Evolutionary conservation across 2,888 invertebrate species (phyloP), one percentile per base, ranked within the genome.

Genomic region (Alsophila aescularia): DNA sequence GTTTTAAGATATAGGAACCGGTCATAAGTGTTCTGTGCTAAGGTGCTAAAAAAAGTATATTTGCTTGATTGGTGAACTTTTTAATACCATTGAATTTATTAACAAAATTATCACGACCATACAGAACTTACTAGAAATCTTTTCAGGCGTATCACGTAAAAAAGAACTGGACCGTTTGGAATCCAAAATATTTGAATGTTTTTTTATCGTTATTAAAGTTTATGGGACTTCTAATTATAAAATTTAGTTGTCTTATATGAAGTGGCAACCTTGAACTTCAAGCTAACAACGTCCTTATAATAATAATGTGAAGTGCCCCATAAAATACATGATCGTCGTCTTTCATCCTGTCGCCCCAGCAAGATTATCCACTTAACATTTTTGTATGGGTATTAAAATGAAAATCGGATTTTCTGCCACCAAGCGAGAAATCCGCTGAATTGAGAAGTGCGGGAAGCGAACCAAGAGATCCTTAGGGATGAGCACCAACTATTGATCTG

Each of bases 351-450:
- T 52, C 54, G 45, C 31, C 53, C 18, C 41, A 48, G 56, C 58
- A 54, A 57, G 44, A 64, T 64, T 59, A 69, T 62, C 52, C 44
- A 60, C 60, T 70, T 45, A 57, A 39, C 41, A 65, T 69, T 67
- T 65, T 61, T 53, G 37, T 54, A 51, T 52, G 41, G 18, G 51
- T 31, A 67, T 65, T 65, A 62, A 69, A 70, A 65, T 58, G 50
- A 66, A 68, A 66, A 66, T 60, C 57, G 13, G 44, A 52, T 64
- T 66, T 56, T 40, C 42, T 48, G 63, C 69, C 61, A 63, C 35
- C 48, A 53, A 48, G 69, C 62, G 43, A 62, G 62, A 70, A 67
- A 41, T 56, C 53, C 55, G 65, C 65, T 32, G 49, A 65, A 47
- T 31, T 39, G 43, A 40, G 27, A 12, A 49, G 32, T 41, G 48